Conservation (phyloP, 2,888 invertebrate genomes). For the Microctonus aethiopoides region DNA sequence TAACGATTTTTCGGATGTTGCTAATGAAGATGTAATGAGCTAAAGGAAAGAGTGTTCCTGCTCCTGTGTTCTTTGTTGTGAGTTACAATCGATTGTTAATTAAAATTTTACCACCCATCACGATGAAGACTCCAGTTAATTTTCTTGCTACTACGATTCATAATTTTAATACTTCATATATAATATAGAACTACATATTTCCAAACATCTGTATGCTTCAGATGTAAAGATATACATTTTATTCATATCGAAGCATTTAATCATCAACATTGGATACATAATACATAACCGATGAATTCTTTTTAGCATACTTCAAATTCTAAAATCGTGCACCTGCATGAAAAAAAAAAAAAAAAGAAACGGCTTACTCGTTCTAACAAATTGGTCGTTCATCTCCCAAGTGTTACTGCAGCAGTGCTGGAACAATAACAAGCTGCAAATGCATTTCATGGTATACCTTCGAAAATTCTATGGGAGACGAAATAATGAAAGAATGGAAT, state of each 20-base stretch:
- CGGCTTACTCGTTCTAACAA: slow-evolving; percentile 20
- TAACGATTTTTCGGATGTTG: background rate
- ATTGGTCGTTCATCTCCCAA: slow-evolving; percentile 17
- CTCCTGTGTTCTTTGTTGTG: background rate
- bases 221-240: no score
- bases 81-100: slow-evolving; percentile 47
- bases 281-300: background rate
- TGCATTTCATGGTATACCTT: slow-evolving; percentile 12
- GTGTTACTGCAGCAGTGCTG: background rate
- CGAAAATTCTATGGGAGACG: slow-evolving; percentile 3
- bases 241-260: background rate
- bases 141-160: slow-evolving; percentile 37
- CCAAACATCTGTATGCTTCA: no score
- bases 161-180: no score
- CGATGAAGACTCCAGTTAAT: slow-evolving; percentile 40
- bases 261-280: background rate
- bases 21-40: slow-evolving; percentile 10
- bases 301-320: background rate
- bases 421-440: slow-evolving; percentile 9
- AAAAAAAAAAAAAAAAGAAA: background rate
- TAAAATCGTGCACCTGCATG: background rate
- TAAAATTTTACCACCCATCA: slow-evolving; percentile 57
- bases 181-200: no score
- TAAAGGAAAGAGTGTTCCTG: background rate
- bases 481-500: background rate